Percentiles rank a stretch among this genome's conserved stretches.
phyloP scores from a whole-genome alignment of 2,888 invertebrate genomes.

The Andrena trimmerana region DNA sequence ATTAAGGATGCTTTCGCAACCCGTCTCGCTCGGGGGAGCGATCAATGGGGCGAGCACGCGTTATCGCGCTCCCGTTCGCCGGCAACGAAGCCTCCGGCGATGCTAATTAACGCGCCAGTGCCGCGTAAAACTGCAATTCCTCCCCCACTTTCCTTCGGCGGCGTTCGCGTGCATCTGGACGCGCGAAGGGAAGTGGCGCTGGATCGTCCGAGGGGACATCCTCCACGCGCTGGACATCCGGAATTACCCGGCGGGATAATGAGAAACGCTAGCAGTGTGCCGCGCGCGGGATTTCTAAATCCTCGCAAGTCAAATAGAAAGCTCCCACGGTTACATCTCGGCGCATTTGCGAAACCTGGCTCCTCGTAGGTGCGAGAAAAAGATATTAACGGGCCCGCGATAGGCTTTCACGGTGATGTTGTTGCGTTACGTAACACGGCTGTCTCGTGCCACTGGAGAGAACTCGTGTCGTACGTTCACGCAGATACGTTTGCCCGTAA shows the following conservation, averaged over 20 bases:
- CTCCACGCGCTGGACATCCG: too few species aligned
- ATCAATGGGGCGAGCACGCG: slow-evolving; percentile 14
- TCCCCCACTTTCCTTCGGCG: too few species aligned
- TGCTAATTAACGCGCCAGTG: slow-evolving; percentile 4
- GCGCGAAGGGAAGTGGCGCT: too few species aligned
- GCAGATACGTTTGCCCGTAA: slow-evolving; percentile 58
- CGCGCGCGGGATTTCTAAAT: too few species aligned
- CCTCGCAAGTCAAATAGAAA: slow-evolving; percentile 42
- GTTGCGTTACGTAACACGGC: slow-evolving; percentile 74
- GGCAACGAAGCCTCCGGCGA: not conserved
- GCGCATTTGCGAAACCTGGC: slow-evolving; percentile 29
- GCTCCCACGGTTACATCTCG: slow-evolving; percentile 32
- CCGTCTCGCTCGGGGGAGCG: slow-evolving; percentile 20
- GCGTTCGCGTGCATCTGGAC: too few species aligned
- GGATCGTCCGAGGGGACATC: too few species aligned
- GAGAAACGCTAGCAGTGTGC: too few species aligned
- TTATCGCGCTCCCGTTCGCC: slow-evolving; percentile 19
- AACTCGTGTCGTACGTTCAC: slow-evolving; percentile 51
- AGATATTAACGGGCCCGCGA: slow-evolving; percentile 68
- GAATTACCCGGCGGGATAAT: too few species aligned
- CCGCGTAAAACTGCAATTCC: not conserved
- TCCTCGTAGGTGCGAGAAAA: slow-evolving; percentile 35
- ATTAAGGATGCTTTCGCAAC: slow-evolving; percentile 23
- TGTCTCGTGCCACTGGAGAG: slow-evolving; percentile 70
- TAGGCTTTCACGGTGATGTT: slow-evolving; percentile 77